Base-by-base conservation (phyloP, 2,888 invertebrate genomes). In the Cacoxenus indagator region DNA sequence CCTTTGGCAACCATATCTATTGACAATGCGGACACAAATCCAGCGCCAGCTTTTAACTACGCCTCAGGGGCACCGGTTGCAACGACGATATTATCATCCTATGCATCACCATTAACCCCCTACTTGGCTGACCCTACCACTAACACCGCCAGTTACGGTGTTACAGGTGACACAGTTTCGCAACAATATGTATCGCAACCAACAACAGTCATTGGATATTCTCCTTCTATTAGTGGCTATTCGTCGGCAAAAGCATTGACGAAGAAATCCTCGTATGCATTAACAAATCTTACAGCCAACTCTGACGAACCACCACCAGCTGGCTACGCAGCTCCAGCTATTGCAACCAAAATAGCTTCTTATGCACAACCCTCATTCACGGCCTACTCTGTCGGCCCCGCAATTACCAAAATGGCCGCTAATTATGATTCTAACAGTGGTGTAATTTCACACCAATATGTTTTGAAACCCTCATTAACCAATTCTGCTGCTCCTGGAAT, bases 381-480 rank as follows among this genome's bases (percentile, higher is more conserved):
- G 5, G 74, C 77, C 45, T 73, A 75, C 2, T 67, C 76, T 0
- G 66, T 75, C 8, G 73, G 74, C 46, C 80, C 78, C 4, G 73
- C 77, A 14, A 64, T 78, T 1, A 46, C 75, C 1, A 76, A 76
- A n/a, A 67, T 74, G 8, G 75, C 71, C 75, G 86, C 75, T 64
- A 11, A 17, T n/a, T 83, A 77, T 27, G 73, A 71, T 0, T 19
- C 67, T 6, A 67, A 72, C 29, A 82, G 83, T 5, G n/a, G 68
- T 73, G 78, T 76, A 0, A 66, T 76, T 6, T 81, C 84, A 0
- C 83, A 84, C 67, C 84, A 84, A 14, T 77, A 78, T 64, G 76
- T 77, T 0, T 83, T 81, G 19, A 75, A 78, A 11, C 78, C 81
- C 0, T 71, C 76, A 0, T 67, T 81, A 0, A 76, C 79, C 1